Conservation (phyloP, 92 coral and sea anemone genomes). For the Pocillopora meandrina region DNA sequence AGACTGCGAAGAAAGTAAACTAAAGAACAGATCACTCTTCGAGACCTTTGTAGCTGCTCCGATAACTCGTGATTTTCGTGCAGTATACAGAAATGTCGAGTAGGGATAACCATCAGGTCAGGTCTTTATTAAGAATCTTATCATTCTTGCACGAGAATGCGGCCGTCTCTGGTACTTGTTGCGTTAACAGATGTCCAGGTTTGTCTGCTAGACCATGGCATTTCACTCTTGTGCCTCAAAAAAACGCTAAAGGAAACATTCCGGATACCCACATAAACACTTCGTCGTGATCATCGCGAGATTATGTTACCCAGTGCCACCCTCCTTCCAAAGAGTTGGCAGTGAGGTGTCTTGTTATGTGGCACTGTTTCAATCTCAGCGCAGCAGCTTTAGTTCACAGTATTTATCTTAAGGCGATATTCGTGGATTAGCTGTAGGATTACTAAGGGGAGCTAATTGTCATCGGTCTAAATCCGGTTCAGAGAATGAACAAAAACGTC, state of each 20-base stretch:
- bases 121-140: conserved; percentile 2
- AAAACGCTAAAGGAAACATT: too few species aligned
- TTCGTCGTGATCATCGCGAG: too few species aligned
- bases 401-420: too few species aligned
- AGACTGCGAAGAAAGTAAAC: neutral
- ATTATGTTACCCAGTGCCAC: neutral
- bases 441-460: too few species aligned
- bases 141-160: neutral
- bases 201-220: too few species aligned
- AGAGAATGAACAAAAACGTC: neutral
- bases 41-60: neutral
- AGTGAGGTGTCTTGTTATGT: neutral
- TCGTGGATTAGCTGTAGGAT: too few species aligned
- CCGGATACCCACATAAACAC: too few species aligned
- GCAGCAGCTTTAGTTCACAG: neutral
- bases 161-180: too few species aligned
- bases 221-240: too few species aligned
- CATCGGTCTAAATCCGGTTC: neutral
- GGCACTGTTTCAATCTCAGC: neutral
- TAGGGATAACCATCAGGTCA: conserved; percentile 5
- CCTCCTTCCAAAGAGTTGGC: neutral
- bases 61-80: conserved; percentile 13
- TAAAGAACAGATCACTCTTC: neutral
- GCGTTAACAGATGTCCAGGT: too few species aligned
- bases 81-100: neutral